Base-by-base conservation (phyloP, 1,140 invertebrate species). In the Bombus difficillimus region DNA sequence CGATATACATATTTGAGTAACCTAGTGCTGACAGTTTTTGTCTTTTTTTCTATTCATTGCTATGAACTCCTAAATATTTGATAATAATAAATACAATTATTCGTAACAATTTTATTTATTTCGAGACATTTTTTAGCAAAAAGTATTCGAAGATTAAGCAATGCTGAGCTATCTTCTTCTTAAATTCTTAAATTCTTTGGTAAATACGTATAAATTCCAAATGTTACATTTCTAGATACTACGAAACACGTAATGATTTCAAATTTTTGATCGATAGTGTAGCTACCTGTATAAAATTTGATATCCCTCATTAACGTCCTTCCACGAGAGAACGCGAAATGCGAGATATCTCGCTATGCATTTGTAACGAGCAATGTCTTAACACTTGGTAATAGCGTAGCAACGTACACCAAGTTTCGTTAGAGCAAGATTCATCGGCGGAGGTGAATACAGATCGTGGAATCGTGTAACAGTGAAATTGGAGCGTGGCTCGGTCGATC, bases 381-480 rank as follows among this genome's bases (percentile, higher is more conserved):
- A 81, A 85, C 32, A 62, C 5, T 22, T 37, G 53, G n/a, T 84
- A 62, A 62, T 62, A 62, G 28, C 59, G 28, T 62, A n/a, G 59
- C 59, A 71, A 81, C 57, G 57, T 25, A 66, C 39, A 6, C 6
- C 39, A 25, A 15, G 8, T 59, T 39, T 37, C 25, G 28, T 76
- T 83, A 77, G 43, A 32, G 43, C 34, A 59, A 78, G 68, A 79
- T 74, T 82, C 64, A 77, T 74, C 43, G 18, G 28, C 43, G 5
- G 59, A 32, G 41, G 39, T 18, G 59, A 37, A 88, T 83, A 79
- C 62, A 47, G 66, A 86, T 89, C 78, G 62, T 12, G 32, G 15
- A 57, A 81, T 34, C 43, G 79, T 47, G 66, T 78, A 86, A 77
- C 59, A 28, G 53, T 12, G 69, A 75, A 89, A 89, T 90, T 89